A percentile compares a stretch with the other conserved stretches of the same genome.
These are phyloP conservation scores for Phylloscopus collybita DNA, from an alignment of 2,797 vertebrate genomes.

Conservation along the genomic window DNA sequence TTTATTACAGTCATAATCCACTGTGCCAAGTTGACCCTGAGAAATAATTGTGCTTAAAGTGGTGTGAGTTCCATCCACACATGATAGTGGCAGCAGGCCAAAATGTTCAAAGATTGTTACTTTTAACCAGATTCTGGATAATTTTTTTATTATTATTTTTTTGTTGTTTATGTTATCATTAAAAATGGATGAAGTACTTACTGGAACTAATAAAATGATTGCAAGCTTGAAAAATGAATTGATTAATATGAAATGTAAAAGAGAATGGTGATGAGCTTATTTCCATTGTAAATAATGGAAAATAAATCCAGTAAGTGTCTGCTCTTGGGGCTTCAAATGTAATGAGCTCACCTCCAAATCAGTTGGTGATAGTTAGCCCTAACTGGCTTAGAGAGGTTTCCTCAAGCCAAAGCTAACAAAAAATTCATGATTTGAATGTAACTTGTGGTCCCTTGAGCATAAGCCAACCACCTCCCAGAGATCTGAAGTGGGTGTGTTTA, in stretches of 20 bases:
- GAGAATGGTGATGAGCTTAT: slow-evolving; percentile 40
- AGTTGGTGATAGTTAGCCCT: neutral
- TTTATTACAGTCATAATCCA: neutral
- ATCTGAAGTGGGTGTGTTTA: neutral
- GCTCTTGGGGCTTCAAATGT: neutral
- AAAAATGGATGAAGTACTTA: slow-evolving; percentile 34
- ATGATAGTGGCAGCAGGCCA: neutral
- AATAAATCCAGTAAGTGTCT: slow-evolving; percentile 6
- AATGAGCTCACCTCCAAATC: neutral
- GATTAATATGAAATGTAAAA: slow-evolving; percentile 35
- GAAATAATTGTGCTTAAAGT: neutral
- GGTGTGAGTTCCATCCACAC: neutral
- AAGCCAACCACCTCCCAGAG: neutral
- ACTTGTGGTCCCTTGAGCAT: neutral
- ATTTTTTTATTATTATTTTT: neutral
- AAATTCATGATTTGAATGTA: neutral
- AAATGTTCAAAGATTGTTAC: neutral
- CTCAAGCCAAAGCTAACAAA: neutral
- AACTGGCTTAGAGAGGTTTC: neutral
- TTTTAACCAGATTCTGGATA: neutral
- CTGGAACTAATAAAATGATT: slow-evolving; percentile 53
- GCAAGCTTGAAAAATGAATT: slow-evolving; percentile 36
- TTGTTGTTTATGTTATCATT: neutral
- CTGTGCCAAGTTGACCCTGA: neutral
- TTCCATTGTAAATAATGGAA: slow-evolving; percentile 51